Base-by-base conservation (phyloP, 2,113 vertebrate genomes). In the Romanogobio albipinnatus region DNA sequence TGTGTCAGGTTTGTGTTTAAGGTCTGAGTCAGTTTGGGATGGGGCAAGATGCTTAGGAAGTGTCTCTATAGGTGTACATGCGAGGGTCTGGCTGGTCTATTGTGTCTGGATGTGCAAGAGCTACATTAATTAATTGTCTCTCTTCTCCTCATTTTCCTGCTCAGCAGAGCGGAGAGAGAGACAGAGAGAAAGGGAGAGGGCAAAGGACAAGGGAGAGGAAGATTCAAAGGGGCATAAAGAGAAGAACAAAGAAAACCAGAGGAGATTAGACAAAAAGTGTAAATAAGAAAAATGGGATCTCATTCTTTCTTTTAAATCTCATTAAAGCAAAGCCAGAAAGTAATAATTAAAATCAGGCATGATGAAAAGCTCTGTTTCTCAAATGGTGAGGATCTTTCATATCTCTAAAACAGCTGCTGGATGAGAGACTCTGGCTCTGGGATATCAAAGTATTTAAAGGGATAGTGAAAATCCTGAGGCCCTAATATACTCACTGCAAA, bases 121-220 rank as follows among this genome's bases (percentile, higher is more conserved):
- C 64, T 82, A 82, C 80, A 71, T 56, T 82, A 71, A 71, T 56
- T 82, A 71, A 82, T 82, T 82, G 26, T 82, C 80, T 82, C 80
- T 82, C 24, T 45, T 81, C 45, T 68, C 79, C 62, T 68, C 80
- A 82, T 82, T 82, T 82, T 82, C 64, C 80, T 82, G 64, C 80
- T 82, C 80, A 82, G 29, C 80, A 71, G 64, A 82, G 80, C 80
- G 19, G 29, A 82, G 64, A 39, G 64, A 43, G 43, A 33, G 78
- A 68, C 13, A 5, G 78, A 64, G 43, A 81, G 15, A 66, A 43
- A 66, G 43, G 36, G 39, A 81, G 43, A 64, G 78, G 78, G n/a
- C 36, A 81, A 66, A 81, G 78, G 59, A 81, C 76, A 79, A 51
- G 24, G 62, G 62, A 81, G 76, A 51, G 13, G 59, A 81, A 81